phyloP scores from a whole-genome alignment of 2,113 vertebrate genomes.

The Polypterus senegalus region DNA sequence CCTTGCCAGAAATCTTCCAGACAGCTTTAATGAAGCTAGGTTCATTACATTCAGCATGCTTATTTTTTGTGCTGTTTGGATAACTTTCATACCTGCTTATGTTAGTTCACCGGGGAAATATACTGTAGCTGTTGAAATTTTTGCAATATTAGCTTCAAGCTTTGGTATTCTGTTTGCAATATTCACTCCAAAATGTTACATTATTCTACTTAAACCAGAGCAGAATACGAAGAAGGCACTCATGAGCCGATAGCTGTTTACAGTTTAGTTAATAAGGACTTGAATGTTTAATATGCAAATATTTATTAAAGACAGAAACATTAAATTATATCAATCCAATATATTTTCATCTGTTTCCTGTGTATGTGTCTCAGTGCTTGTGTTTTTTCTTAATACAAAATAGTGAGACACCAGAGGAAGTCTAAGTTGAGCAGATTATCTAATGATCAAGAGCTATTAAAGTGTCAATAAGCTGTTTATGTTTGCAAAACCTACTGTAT shows the following conservation, averaged over 20 bases:
- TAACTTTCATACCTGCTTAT: neutral
- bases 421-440: no score
- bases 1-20: conserved; percentile 32
- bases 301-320: no score
- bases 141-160: conserved; percentile 6
- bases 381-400: no score
- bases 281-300: no score
- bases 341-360: no score
- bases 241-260: neutral
- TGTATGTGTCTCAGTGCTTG: no score
- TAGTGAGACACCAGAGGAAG: no score
- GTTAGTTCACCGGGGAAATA: conserved; percentile 5
- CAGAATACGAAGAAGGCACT: conserved; percentile 4
- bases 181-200: conserved; percentile 13
- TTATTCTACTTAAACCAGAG: conserved; percentile 5
- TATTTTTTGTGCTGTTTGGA: conserved; percentile 9
- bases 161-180: conserved; percentile 11
- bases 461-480: no score
- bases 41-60: conserved; percentile 23
- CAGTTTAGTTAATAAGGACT: no score
- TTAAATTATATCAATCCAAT: no score
- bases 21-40: conserved; percentile 32
- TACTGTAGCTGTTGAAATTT: conserved; percentile 6
- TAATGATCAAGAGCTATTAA: no score
- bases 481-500: no score